Conservation (phyloP, 2,797 vertebrate species). For the Tapirus indicus region DNA sequence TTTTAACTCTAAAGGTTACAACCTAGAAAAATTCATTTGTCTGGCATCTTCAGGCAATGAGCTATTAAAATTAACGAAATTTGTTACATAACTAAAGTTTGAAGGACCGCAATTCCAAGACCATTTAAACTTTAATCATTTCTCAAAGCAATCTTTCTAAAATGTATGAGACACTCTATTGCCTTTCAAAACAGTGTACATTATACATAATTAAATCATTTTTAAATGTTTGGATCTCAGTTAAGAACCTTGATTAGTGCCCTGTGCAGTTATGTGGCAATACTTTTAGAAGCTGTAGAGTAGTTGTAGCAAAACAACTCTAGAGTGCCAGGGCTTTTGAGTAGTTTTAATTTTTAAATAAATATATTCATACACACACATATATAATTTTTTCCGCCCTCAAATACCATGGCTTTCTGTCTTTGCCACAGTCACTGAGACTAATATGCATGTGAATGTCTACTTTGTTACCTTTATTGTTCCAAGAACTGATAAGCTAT, state of each 20-base stretch:
- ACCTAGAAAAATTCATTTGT: constrained; percentile 34
- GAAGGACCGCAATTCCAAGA: constrained; percentile 16
- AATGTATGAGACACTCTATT: not conserved
- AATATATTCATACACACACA: not conserved
- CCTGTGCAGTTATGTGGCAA: not conserved
- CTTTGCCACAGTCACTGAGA: not conserved
- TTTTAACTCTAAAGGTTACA: not conserved
- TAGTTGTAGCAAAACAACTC: not conserved
- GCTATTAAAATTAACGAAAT: not conserved
- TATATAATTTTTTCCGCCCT: not conserved
- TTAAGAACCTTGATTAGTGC: not conserved
- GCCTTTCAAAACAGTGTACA: not conserved
- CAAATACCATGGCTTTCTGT: not conserved
- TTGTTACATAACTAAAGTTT: not conserved
- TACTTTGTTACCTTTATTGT: not conserved
- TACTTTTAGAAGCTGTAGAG: not conserved
- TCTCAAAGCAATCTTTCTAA: constrained; percentile 42
- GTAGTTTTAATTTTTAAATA: not conserved
- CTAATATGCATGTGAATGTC: not conserved
- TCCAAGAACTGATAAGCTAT: not conserved
- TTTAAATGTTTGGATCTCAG: not conserved
- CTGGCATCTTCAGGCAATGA: not conserved
- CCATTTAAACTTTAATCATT: constrained; percentile 58
- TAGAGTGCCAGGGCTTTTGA: not conserved
- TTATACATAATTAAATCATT: not conserved